Evolutionary conservation across 2,797 vertebrate genomes (phyloP).

Genomic region (Australoheros facetus): DNA sequence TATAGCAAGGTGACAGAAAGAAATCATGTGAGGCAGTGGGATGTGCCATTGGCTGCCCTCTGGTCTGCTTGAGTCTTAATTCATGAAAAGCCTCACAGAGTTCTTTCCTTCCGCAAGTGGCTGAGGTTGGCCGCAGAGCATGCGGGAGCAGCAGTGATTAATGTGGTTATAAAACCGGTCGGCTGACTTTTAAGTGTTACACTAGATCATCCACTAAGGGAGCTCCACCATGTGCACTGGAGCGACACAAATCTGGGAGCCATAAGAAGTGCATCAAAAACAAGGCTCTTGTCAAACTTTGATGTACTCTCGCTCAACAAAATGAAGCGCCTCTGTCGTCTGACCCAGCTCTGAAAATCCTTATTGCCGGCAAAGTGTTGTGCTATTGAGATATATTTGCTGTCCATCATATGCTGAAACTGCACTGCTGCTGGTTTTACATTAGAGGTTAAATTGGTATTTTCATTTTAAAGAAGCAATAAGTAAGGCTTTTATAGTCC

Average conservation of each 20-base stretch:
- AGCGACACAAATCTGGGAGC: slow-evolving; percentile 36
- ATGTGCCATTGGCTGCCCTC: slow-evolving; percentile 20
- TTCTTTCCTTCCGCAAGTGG: slow-evolving; percentile 53
- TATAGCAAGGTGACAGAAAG: slow-evolving; percentile 28
- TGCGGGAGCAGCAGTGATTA: slow-evolving; percentile 60
- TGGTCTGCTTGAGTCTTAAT: slow-evolving; percentile 48
- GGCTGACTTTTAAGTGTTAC: slow-evolving; percentile 62
- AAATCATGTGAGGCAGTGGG: slow-evolving; percentile 22
- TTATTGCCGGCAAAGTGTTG: slow-evolving; percentile 26
- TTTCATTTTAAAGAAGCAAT: slow-evolving; percentile 51
- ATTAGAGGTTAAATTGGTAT: slow-evolving; percentile 51
- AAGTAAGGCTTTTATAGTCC: slow-evolving; percentile 27
- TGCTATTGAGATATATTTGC: slow-evolving; percentile 35
- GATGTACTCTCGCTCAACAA: slow-evolving; percentile 15
- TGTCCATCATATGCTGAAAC: slow-evolving; percentile 25
- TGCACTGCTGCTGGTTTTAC: slow-evolving; percentile 28
- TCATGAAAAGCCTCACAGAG: slow-evolving; percentile 52
- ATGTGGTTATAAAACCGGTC: slow-evolving; percentile 68
- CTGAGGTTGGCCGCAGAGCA: slow-evolving; percentile 22
- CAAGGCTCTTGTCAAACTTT: slow-evolving; percentile 56
- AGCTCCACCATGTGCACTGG: slow-evolving; percentile 40
- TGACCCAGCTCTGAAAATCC: slow-evolving; percentile 27
- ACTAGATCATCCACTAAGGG: slow-evolving; percentile 66
- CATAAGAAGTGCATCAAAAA: slow-evolving; percentile 54
- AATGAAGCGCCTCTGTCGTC: not conserved